Evolutionary conservation across 2,888 invertebrate species (phyloP).

Genomic region (Acronicta psi): DNA sequence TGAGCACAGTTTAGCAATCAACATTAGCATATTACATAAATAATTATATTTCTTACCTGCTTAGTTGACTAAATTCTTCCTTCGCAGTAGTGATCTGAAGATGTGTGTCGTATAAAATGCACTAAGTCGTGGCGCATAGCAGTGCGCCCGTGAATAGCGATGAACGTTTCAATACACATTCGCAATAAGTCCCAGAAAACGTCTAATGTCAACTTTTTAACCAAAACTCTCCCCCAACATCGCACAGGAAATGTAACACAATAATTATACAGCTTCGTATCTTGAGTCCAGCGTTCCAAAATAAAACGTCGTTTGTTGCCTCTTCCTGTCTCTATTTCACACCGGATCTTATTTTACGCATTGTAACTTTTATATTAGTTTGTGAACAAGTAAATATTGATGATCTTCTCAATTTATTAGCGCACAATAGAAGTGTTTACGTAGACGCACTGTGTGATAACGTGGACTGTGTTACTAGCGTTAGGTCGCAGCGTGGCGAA

Average conservation of each 20-base stretch:
- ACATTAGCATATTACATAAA: slow-evolving; percentile 26
- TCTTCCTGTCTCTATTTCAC: slow-evolving; percentile 77
- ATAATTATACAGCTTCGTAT: slow-evolving; percentile 77
- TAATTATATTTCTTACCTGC: slow-evolving; percentile 69
- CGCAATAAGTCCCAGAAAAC: slow-evolving; percentile 84
- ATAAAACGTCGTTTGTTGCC: slow-evolving; percentile 51
- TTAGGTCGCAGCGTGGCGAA: slow-evolving; percentile 70
- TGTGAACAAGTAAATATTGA: slow-evolving; percentile 47
- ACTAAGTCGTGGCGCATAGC: slow-evolving; percentile 94
- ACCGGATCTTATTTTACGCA: slow-evolving; percentile 84
- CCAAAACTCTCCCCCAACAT: slow-evolving; percentile 84
- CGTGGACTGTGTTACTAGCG: slow-evolving; percentile 66
- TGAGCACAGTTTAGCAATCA: slow-evolving; percentile 19
- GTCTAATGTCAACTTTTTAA: slow-evolving; percentile 78
- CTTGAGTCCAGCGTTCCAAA: slow-evolving; percentile 59
- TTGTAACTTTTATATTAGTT: slow-evolving; percentile 67
- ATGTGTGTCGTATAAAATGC: slow-evolving; percentile 93
- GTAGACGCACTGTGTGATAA: slow-evolving; percentile 66
- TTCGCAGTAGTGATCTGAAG: slow-evolving; percentile 94
- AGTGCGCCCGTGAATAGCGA: slow-evolving; percentile 90
- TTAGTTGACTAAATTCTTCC: slow-evolving; percentile 82
- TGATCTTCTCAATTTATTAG: slow-evolving; percentile 49
- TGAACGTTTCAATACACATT: slow-evolving; percentile 89
- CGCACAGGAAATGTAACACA: slow-evolving; percentile 80
- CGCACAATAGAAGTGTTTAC: slow-evolving; percentile 63